Base-by-base conservation (phyloP, 2,888 invertebrate genomes). In the Rhagophthalmus giganteus region DNA sequence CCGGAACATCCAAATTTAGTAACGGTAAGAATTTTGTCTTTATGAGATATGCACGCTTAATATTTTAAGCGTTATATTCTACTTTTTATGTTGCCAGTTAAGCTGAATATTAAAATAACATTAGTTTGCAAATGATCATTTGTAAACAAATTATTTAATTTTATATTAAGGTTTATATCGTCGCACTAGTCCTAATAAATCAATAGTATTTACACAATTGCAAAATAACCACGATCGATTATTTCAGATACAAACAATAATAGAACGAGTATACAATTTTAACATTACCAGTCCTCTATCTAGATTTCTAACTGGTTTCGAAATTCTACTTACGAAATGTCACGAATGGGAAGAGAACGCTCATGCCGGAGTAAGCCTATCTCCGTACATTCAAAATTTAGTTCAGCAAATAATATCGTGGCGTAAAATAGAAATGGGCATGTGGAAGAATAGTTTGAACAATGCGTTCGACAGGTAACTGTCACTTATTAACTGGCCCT, bases 281-380 rank as follows among this genome's bases (percentile, higher is more conserved):
- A 81, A 90, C 0, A 80, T 93, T 0, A 85, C 86, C 0, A 87
- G 90, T 55, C 88, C 97, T 0, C 76, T 98, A 2, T 88, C 93
- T 50, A 85, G 94, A 58, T 94, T 93, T 67, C 81, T 95, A 1
- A 88, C 90, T 0, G 96, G 96, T 0, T 78, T 98, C 40, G 98
- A 99, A 73, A 77, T 95, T 34, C 76, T 99, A 1, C 78, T 97
- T 1, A 86, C 87, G 54, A 89, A 90, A 65, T 79, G 90, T 38
- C 84, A 94, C 57, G 89, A 94, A 64, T 97, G 96, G 97, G 93
- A 97, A 71, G 85, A 87, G 63, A 89, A 90, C 60, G 94, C 96
- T 0, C 92, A 93, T 64, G 84, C 82, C 58, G 88, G 87, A 3
- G 92, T 96, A 50, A 91, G 91, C 56, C 76, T 99, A 65, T 80